These are phyloP conservation scores for Globia sparganii DNA, from an alignment of 2,888 invertebrate species.

Conservation along the genomic window DNA sequence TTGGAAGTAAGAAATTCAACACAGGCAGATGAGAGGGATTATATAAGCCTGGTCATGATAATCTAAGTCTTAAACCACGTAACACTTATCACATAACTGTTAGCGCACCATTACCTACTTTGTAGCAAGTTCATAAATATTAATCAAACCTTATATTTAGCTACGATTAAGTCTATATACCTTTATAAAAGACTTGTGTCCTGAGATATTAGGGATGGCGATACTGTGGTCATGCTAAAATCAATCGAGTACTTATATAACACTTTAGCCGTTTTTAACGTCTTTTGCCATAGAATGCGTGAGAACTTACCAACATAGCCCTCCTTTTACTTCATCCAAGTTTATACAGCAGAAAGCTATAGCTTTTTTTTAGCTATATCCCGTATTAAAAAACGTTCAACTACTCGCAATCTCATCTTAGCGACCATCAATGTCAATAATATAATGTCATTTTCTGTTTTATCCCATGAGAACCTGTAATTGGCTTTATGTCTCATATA, in stretches of 20 bases:
- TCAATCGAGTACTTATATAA: neutral
- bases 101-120: slow-evolving; percentile 58
- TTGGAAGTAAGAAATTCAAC: neutral
- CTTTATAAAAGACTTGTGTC: neutral
- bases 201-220: slow-evolving; percentile 18
- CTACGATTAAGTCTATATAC: slow-evolving; percentile 4
- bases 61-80: slow-evolving; percentile 30
- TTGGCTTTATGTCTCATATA: too few relatives aligned
- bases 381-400: neutral
- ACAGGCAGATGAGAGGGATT: neutral
- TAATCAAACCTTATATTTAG: slow-evolving; percentile 39
- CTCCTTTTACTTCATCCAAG: neutral
- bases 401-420: neutral
- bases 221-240: slow-evolving; percentile 6
- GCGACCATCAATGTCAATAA: neutral
- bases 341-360: neutral
- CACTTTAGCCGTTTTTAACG: too few relatives aligned
- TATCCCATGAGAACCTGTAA: too few relatives aligned
- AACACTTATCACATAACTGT: slow-evolving; percentile 57
- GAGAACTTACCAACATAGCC: neutral
- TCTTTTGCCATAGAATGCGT: neutral
- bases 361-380: too few relatives aligned
- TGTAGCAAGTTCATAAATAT: slow-evolving; percentile 59
- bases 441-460: too few relatives aligned
- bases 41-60: neutral